Evolutionary conservation across 1,140 invertebrate species (phyloP).

Genomic region (Plectus sambesii): DNA sequence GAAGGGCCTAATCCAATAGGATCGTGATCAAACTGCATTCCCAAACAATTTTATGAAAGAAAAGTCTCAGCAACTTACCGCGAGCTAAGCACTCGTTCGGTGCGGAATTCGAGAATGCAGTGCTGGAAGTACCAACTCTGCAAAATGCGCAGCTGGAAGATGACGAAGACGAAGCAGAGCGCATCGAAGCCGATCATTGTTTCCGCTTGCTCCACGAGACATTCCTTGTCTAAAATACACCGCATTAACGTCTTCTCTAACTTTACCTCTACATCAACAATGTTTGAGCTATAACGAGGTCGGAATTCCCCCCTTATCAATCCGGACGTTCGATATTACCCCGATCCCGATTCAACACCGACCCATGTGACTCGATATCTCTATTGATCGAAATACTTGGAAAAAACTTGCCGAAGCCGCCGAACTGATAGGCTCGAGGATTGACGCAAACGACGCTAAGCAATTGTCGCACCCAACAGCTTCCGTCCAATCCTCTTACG

Average conservation of each 20-base stretch:
- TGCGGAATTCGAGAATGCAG: constrained; percentile 44
- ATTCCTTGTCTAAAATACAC: constrained; percentile 1
- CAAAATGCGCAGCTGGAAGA: constrained; percentile 39
- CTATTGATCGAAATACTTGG: not conserved
- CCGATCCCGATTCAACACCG: not conserved
- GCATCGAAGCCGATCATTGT: constrained; percentile 39
- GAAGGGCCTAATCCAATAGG: not conserved
- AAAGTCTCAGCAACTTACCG: constrained; percentile 23
- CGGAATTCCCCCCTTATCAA: constrained; percentile 1
- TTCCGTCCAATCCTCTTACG: constrained; percentile 3
- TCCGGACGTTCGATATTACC: not conserved
- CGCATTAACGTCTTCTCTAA: not conserved
- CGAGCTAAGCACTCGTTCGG: constrained; percentile 41
- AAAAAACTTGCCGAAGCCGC: constrained; percentile 16
- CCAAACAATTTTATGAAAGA: not conserved
- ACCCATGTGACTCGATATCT: not conserved
- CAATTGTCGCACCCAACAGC: constrained; percentile 31
- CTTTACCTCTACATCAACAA: not conserved
- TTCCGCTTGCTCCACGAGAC: constrained; percentile 23
- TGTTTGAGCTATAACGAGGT: not conserved
- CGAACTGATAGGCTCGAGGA: constrained; percentile 1
- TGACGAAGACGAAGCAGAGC: constrained; percentile 35
- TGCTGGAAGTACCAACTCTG: constrained; percentile 44
- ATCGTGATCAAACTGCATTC: not conserved
- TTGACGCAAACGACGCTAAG: constrained; percentile 40